These are phyloP conservation scores for Caerostris extrusa DNA, from an alignment of 1,140 invertebrate species.

Conservation along the genomic window DNA sequence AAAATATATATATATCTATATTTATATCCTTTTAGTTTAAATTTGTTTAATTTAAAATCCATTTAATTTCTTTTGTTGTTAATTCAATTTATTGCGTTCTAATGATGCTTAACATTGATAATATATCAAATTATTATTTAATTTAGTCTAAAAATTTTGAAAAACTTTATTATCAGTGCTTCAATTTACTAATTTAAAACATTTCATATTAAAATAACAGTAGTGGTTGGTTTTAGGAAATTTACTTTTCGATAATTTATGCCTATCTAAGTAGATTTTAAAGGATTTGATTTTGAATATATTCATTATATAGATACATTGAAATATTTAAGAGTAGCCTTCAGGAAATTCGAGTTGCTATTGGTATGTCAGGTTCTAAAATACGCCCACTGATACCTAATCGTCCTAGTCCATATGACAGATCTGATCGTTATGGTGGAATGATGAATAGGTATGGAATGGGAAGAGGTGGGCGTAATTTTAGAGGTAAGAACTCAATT, in stretches of 20 bases:
- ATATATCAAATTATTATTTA: no score
- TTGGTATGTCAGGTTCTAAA: slow-evolving; percentile 83
- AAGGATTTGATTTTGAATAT: background rate
- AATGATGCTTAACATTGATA: no score
- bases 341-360: slow-evolving; percentile 88
- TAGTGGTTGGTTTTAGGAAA: background rate
- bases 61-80: no score
- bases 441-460: slow-evolving; percentile 82
- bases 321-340: slow-evolving; percentile 95
- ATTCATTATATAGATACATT: slow-evolving; percentile 88
- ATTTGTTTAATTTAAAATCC: no score
- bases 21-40: no score
- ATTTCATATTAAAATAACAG: background rate
- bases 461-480: slow-evolving; percentile 81
- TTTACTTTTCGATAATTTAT: background rate
- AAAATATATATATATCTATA: no score
- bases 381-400: slow-evolving; percentile 82
- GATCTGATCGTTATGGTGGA: slow-evolving; percentile 83
- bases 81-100: no score
- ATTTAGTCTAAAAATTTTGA: no score
- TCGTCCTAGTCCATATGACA: slow-evolving; percentile 91
- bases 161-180: no score
- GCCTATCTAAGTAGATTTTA: background rate
- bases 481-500: slow-evolving; percentile 45
- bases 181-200: no score